Base-by-base conservation (phyloP, 2,888 invertebrate genomes). In the Zaprionus lineosus region DNA sequence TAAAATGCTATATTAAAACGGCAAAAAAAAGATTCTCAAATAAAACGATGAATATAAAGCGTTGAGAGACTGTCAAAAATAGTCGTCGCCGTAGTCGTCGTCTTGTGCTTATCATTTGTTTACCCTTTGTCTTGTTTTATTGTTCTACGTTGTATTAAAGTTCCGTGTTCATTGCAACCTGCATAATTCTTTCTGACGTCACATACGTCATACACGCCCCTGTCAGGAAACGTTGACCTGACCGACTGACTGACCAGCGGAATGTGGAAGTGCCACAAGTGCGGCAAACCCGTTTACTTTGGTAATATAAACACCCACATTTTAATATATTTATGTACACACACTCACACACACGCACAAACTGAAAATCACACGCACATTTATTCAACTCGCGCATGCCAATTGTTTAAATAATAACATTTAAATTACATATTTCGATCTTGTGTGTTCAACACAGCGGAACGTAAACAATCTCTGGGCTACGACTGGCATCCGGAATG, bases 401-500 rank as follows among this genome's bases (percentile, higher is more conserved):
- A 44, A 62, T 63, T 77, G 73, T 60, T 82, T 74, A 74, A 77
- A 62, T 55, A 67, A 52, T 72, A 58, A 57, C 56, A 74, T 58
- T 59, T 21, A 55, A 73, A 75, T 73, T 63, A 75, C 62, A 56
- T 68, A 57, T 68, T 60, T 57, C 40, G 8, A 41, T 52, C 28
- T 53, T 34, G 28, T 67, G 52, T 59, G 33, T 57, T 15, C 29
- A 59, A 90, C 91, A 58, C 89, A 96, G 96, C 96, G 81, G 96
- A 96, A 91, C 91, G 96, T 74, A 95, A 95, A 90, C 95, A 95
- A 86, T 95, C 95, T n/a, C 89, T 96, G 71, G 96, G 96, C 16
- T 95, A 94, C 87, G 94, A 95, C 87, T 96, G 95, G 95, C 96
- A 96, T 91, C 95, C 95, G 28, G 94, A 94, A 89, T 96, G 96